Evolutionary conservation across 2,888 invertebrate genomes (phyloP).

Genomic region (Emmelina monodactyla): DNA sequence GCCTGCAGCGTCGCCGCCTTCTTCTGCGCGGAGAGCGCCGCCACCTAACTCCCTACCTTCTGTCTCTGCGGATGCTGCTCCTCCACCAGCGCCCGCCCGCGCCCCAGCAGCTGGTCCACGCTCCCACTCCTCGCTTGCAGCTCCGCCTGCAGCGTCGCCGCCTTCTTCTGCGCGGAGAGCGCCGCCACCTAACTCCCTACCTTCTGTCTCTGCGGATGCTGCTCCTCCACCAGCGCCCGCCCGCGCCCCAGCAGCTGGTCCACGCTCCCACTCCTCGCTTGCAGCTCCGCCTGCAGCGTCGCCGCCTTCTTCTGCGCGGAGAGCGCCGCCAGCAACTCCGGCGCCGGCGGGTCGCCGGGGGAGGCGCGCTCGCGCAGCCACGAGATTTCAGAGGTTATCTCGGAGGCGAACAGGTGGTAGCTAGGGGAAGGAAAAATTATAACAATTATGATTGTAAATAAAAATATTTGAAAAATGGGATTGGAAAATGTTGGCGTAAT

Average conservation of each 20-base stretch:
- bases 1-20: too few species aligned
- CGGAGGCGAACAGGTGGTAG: conserved; percentile 93
- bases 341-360: conserved; percentile 78
- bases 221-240: conserved; percentile 72
- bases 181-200: too few species aligned
- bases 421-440: conserved; percentile 19
- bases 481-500: too few species aligned
- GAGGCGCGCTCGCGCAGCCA: conserved; percentile 94
- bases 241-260: conserved; percentile 86
- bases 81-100: too few species aligned
- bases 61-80: too few species aligned
- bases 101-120: too few species aligned
- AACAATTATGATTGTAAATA: background rate
- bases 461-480: background rate
- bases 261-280: conserved; percentile 85
- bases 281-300: conserved; percentile 89
- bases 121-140: too few species aligned
- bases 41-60: too few species aligned
- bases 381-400: conserved; percentile 89
- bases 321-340: conserved; percentile 91
- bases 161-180: too few species aligned
- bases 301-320: conserved; percentile 93
- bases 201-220: conserved; percentile 82
- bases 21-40: too few species aligned
- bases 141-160: too few species aligned